Conservation (phyloP, 2,888 invertebrate genomes). For the Salticus scenicus region DNA sequence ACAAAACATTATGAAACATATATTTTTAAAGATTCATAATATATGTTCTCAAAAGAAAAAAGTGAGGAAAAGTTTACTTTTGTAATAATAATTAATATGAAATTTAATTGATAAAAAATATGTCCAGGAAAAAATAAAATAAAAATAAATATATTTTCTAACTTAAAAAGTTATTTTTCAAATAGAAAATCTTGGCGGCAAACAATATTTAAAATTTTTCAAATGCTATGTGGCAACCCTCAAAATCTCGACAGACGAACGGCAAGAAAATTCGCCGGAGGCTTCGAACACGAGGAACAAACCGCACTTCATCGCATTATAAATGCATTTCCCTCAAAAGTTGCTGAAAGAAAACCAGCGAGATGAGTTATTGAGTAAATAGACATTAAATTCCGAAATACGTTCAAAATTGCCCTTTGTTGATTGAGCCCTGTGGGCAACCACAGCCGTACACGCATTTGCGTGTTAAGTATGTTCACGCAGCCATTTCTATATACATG, state of each 20-base stretch:
- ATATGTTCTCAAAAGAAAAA: no score
- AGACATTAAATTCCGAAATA: conserved; percentile 69
- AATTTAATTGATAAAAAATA: no score
- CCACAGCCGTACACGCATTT: conserved; percentile 25
- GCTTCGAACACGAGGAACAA: conserved; percentile 35
- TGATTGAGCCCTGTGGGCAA: conserved; percentile 47
- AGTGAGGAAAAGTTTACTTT: no score
- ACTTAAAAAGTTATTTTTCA: no score
- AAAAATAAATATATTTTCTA: no score
- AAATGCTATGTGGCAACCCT: conserved; percentile 32
- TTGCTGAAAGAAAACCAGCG: conserved; percentile 43
- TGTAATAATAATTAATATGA: no score
- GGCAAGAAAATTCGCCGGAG: conserved; percentile 42
- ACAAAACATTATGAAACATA: no score
- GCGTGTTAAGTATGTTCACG: conserved; percentile 63
- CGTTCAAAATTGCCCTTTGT: conserved; percentile 67
- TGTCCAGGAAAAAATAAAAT: no score
- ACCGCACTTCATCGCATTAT: conserved; percentile 31
- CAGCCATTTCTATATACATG: conserved; percentile 55
- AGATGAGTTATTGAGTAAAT: conserved; percentile 66
- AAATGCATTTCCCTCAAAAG: conserved; percentile 8
- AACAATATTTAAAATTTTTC: background rate
- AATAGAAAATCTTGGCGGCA: background rate
- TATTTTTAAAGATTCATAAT: no score
- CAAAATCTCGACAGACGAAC: conserved; percentile 27